Conservation (phyloP, 2,888 invertebrate species). For the Lasiommata megera region DNA sequence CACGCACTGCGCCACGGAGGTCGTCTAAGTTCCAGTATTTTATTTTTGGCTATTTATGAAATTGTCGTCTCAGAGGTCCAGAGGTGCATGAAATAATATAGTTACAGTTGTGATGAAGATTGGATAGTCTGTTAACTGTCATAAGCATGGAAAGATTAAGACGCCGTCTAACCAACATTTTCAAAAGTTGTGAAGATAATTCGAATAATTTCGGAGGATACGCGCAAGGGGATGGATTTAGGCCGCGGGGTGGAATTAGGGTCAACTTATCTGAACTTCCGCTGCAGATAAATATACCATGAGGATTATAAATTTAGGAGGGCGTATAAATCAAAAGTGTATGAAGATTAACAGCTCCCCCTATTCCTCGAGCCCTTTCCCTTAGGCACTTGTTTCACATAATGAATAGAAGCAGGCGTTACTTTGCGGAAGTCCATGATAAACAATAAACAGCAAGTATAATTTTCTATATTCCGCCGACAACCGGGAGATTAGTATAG, state of each 20-base stretch:
- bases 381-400: too few species aligned
- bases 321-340: constrained; percentile 13
- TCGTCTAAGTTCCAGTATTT: too few species aligned
- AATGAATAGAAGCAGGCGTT: too few species aligned
- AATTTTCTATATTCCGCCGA: too few species aligned
- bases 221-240: constrained; percentile 20
- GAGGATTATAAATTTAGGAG: constrained; percentile 20
- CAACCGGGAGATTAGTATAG: too few species aligned
- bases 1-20: too few species aligned
- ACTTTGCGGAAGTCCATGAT: too few species aligned
- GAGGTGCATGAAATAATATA: too few species aligned
- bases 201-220: constrained; percentile 31
- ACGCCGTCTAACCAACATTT: constrained; percentile 29
- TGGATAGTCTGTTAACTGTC: neutral
- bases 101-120: neutral
- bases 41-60: too few species aligned
- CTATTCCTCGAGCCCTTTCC: neutral
- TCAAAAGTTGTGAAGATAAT: constrained; percentile 37
- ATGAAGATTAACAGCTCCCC: neutral
- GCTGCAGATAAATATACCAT: constrained; percentile 18
- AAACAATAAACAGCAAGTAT: too few species aligned
- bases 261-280: constrained; percentile 26
- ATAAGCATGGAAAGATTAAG: constrained; percentile 24
- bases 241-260: constrained; percentile 21
- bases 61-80: too few species aligned